A percentile compares a stretch with the other conserved stretches of the same genome.
phyloP scores from a whole-genome alignment of 2,113 vertebrate species.

The Etia nguti region DNA sequence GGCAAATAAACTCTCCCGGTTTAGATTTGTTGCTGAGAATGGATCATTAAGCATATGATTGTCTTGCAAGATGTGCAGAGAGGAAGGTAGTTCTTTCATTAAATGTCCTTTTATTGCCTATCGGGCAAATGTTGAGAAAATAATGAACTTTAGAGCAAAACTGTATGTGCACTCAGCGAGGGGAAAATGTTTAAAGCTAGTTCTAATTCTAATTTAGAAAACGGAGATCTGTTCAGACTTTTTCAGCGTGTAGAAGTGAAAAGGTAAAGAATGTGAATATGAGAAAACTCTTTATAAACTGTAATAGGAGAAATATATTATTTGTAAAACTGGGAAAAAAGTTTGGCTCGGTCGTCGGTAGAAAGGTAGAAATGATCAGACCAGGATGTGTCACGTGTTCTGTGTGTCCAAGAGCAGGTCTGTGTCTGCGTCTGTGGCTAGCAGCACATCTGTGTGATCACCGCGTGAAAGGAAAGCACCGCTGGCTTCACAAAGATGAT shows the following conservation, averaged over 20 bases:
- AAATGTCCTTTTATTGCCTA: not conserved
- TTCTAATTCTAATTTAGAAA: not conserved
- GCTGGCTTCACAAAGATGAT: constrained; percentile 70
- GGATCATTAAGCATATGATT: not conserved
- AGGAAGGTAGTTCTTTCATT: not conserved
- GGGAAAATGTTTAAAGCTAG: not conserved
- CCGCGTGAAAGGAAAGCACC: constrained; percentile 66
- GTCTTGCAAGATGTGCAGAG: not conserved
- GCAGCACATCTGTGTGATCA: constrained; percentile 71
- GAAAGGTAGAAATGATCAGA: constrained; percentile 79
- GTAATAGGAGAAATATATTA: not conserved
- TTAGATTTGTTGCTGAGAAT: not conserved
- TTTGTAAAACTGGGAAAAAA: not conserved
- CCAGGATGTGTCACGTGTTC: constrained; percentile 80
- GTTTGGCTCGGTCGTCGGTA: not conserved
- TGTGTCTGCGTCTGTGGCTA: constrained; percentile 76
- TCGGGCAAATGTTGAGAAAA: not conserved
- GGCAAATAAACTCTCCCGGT: not conserved
- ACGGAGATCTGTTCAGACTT: not conserved
- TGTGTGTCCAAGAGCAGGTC: constrained; percentile 79
- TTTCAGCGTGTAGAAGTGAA: not conserved
- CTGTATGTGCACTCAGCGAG: not conserved
- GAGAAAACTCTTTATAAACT: not conserved
- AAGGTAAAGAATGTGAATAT: not conserved
- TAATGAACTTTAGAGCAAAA: not conserved